Evolutionary conservation across 2,797 vertebrate genomes (phyloP), one percentile per base, ranked within the genome.

Genomic region (Chiloscyllium punctatum): DNA sequence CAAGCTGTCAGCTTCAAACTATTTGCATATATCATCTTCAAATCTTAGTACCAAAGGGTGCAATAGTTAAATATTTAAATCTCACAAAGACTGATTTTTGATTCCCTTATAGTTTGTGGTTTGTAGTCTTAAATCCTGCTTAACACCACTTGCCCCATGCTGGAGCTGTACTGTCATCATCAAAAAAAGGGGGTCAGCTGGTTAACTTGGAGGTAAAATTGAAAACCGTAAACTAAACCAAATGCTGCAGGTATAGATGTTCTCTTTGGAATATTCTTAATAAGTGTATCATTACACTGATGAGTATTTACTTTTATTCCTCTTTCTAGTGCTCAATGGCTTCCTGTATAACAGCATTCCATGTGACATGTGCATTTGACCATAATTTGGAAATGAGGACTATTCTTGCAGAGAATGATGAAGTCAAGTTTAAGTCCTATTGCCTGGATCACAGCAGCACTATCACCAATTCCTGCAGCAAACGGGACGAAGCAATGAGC

Each of bases 281-380:
- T 33, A 69, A n/a, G 62, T n/a, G 57, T 1, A 68, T 16, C 62
- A 92, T 69, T 92, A 92, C n/a, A 3, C 37, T 25, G 16, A 57
- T 33, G 0, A n/a, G 4, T 0, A 96, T 77, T 96, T 90, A 82
- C 96, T 69, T 97, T 86, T 96, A 95, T 96, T 87, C 96, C 72
- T 42, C 25, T 82, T 96, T 21, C 0, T 97, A 99, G 99, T 99
- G 99, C 97, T 99, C 98, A 97, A 99, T 98, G 99, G 98, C 99
- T 91, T 98, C 98, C 97, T 99, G 99, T 0, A 97, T 99, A 96
- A 98, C 99, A 15, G 99, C 99, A 62, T 99, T 99, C 97, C 99
- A 99, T 15, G 99, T 99, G 97, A 99, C 99, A 0, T 99, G 99
- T 98, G 99, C 99, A 97, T 99, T 99, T 86, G 99, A 99, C 97